Base-by-base conservation (phyloP, 2,888 invertebrate species). In the Pardosa pseudoannulata region DNA sequence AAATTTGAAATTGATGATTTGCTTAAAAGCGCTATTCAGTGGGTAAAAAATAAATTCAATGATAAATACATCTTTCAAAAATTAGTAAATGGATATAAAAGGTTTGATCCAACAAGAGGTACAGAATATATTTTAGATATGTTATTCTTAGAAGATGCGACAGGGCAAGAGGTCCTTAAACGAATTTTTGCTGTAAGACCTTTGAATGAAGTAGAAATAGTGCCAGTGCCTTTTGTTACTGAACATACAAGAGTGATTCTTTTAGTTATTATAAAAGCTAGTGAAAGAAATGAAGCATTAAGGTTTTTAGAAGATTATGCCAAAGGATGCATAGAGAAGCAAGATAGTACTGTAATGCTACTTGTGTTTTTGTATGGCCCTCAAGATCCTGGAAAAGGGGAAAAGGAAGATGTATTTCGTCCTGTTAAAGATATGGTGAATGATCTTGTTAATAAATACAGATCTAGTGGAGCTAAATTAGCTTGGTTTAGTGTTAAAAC, bases 151-250 rank as follows among this genome's bases (percentile, higher is more conserved):
- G 81, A 78, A 65, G 82, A 82, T 72, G 88, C 2, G 90, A 91
- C 79, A 86, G 90, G 68, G 90, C 91, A 72, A 27, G 62, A 78
- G 29, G 27, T 83, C 0, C 36, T 71, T 6, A 89, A 88, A n/a
- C 46, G 96, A 90, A 93, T 97, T 89, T 95, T 97, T 92, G 94
- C 96, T 56, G 94, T 95, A 75, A 96, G 98, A 89, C 95, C 96
- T 16, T 92, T 98, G 79, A 97, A 97, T 19, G 94, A 95, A 85
- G 96, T 97, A 9, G 97, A 98, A 91, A 94, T 98, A 85, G 94
- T 98, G 50, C 95, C 96, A 23, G 96, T 97, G 91, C 98, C 98
- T 0, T 98, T 98, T 92, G 98, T 98, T 0, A 98, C 98, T 0
- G 98, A 99, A 93, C 96, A 95, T 91, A 95, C 95, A 6, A 93